Evolutionary conservation across 2,113 vertebrate genomes (phyloP).

Genomic region (Prionailurus viverrinus): DNA sequence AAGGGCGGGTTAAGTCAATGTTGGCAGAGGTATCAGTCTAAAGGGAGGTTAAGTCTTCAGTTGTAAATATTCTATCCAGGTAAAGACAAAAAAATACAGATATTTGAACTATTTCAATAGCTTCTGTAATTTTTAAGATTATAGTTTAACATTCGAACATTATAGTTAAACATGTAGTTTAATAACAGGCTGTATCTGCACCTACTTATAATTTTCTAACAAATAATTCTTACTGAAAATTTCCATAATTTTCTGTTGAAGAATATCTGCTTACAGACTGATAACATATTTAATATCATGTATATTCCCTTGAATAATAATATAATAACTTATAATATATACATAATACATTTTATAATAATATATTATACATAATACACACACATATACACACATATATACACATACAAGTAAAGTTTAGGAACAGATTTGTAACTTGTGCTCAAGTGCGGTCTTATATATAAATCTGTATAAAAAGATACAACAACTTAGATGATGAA

Average conservation of each 20-base stretch:
- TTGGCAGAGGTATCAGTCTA: conserved; percentile 34
- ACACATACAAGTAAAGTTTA: not conserved
- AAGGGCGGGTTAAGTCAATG: conserved; percentile 48
- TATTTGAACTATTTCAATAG: conserved; percentile 39
- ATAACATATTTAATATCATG: not conserved
- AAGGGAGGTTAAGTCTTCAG: not conserved
- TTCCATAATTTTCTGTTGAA: not conserved
- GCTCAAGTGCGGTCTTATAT: not conserved
- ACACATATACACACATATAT: not conserved
- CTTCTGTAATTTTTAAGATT: conserved; percentile 52
- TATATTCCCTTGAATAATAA: not conserved
- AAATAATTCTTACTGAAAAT: not conserved
- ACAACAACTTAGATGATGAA: not conserved
- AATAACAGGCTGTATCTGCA: not conserved
- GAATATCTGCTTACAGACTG: conserved; percentile 17
- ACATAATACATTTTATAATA: not conserved
- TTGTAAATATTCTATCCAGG: not conserved
- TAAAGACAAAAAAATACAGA: conserved; percentile 28
- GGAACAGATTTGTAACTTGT: not conserved
- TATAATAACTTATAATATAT: not conserved
- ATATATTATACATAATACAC: not conserved
- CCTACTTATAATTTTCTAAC: not conserved
- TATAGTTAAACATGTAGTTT: too few relatives aligned
- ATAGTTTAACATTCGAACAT: not conserved
- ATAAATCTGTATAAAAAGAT: not conserved